Evolutionary conservation across 2,797 vertebrate genomes (phyloP), one percentile per base, ranked within the genome.

Genomic region (Lerista edwardsae): DNA sequence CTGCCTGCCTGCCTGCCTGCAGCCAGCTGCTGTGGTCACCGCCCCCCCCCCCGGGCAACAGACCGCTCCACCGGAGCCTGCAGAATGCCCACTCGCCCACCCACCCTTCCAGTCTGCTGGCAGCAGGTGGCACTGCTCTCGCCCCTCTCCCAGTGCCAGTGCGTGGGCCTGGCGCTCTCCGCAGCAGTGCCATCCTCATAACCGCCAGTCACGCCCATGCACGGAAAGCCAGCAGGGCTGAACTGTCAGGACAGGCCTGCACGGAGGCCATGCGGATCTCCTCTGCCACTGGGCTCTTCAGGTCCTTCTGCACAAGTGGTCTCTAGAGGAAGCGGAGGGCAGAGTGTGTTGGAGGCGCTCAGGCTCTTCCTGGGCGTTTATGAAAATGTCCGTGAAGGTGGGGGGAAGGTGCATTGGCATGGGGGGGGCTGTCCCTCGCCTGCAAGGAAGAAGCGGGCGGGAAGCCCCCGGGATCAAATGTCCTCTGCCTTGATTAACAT

Each of bases 401-500:
- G 86, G 88, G 59, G 71, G 74, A 82, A 71, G 47, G 47, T 6
- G 47, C 47, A 6, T 6, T 10, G 47, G 47, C 47, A 11, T 47
- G 9, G 47, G n/a, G n/a, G 73, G 47, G 90, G 75, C 1, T 6
- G 0, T 84, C 47, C 11, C 41, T 8, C 84, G 83, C 17, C 73
- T 80, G n/a, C n/a, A n/a, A n/a, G n/a, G n/a, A n/a, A n/a, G n/a
- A n/a, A n/a, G n/a, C n/a, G n/a, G n/a, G n/a, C n/a, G 23, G 69
- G 51, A 69, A 6, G 71, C 21, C 75, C 31, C 59, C 29, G 55
- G 88, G 87, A 90, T 90, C 86, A 84, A 90, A 62, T 36, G 25
- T 87, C 79, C 62, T 93, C 93, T 87, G 90, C 82, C 88, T 91
- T 79, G 77, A 90, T 89, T 87, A 88, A 87, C 23, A 69, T 89